phyloP scores from a whole-genome alignment of 2,113 vertebrate genomes.

The Clarias gariepinus region DNA sequence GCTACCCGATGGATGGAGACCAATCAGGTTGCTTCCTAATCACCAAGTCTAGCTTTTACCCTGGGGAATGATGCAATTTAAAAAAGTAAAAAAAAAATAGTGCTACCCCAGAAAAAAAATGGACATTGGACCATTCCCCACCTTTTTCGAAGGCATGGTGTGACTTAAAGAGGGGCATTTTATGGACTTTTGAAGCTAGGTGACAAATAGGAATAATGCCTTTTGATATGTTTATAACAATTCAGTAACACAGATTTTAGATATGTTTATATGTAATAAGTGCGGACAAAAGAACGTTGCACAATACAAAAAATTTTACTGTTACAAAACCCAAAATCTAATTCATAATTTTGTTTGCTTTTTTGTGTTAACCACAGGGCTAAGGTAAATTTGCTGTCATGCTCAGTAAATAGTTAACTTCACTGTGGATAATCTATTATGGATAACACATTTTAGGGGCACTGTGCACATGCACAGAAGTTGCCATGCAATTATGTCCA shows the following conservation, averaged over 20 bases:
- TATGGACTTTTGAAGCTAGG: slow-evolving; percentile 24
- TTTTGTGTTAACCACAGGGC: too few relatives aligned
- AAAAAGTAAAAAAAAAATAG: slow-evolving; percentile 60
- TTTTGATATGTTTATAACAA: slow-evolving; percentile 23
- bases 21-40: slow-evolving; percentile 99
- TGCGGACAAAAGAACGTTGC: too few relatives aligned
- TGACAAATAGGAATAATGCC: slow-evolving; percentile 9
- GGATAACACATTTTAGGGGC: too few relatives aligned
- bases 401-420: too few relatives aligned
- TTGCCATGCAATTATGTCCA: too few relatives aligned
- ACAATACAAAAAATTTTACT: too few relatives aligned
- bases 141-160: slow-evolving; percentile 52
- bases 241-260: not conserved
- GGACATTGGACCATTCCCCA: slow-evolving; percentile 43
- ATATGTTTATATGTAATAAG: not conserved
- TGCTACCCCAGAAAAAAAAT: slow-evolving; percentile 49
- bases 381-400: too few relatives aligned
- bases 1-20: slow-evolving; percentile 99
- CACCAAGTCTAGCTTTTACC: slow-evolving; percentile 94
- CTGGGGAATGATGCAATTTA: slow-evolving; percentile 73
- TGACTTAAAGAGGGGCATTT: slow-evolving; percentile 49
- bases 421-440: too few relatives aligned
- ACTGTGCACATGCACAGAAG: too few relatives aligned
- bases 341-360: too few relatives aligned
- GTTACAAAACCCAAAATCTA: too few relatives aligned